These are phyloP conservation scores for Sterrhoptilus dennistouni DNA, from an alignment of 2,113 vertebrate species.

Conservation along the genomic window DNA sequence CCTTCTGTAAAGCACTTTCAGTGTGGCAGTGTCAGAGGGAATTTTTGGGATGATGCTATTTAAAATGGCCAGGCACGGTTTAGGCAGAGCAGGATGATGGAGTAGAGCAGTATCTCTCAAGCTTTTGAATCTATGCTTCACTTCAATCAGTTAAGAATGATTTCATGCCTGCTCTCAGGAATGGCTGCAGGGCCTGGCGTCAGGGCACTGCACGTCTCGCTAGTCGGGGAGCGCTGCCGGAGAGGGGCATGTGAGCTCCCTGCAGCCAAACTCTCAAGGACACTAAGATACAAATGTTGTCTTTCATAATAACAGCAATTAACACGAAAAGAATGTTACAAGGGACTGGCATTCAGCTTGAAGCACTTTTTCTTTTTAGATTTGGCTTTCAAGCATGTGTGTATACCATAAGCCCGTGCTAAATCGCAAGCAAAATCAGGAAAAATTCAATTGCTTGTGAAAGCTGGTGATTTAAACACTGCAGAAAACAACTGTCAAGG, in stretches of 20 bases:
- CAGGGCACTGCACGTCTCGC: background rate
- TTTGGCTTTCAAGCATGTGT: background rate
- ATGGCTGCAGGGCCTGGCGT: slow-evolving; percentile 19
- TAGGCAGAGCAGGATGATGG: background rate
- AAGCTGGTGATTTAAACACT: background rate
- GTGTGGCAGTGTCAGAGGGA: background rate
- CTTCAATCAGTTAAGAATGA: slow-evolving; percentile 39
- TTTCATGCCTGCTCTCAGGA: slow-evolving; percentile 49
- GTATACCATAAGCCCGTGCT: background rate
- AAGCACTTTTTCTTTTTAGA: background rate
- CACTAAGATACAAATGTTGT: background rate
- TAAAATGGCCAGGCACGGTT: background rate
- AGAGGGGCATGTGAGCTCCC: background rate
- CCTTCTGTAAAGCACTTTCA: background rate
- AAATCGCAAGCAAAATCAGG: background rate
- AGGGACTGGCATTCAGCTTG: background rate
- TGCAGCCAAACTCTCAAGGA: slow-evolving; percentile 36
- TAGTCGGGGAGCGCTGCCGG: background rate
- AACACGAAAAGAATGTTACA: background rate
- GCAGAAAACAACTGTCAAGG: background rate
- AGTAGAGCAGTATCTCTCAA: background rate
- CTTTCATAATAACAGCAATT: slow-evolving; percentile 18
- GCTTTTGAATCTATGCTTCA: slow-evolving; percentile 17
- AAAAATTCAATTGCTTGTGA: background rate
- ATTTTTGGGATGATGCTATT: background rate